These are phyloP conservation scores for Cephus pygmeus DNA, from an alignment of 2,888 invertebrate species.

Conservation along the genomic window DNA sequence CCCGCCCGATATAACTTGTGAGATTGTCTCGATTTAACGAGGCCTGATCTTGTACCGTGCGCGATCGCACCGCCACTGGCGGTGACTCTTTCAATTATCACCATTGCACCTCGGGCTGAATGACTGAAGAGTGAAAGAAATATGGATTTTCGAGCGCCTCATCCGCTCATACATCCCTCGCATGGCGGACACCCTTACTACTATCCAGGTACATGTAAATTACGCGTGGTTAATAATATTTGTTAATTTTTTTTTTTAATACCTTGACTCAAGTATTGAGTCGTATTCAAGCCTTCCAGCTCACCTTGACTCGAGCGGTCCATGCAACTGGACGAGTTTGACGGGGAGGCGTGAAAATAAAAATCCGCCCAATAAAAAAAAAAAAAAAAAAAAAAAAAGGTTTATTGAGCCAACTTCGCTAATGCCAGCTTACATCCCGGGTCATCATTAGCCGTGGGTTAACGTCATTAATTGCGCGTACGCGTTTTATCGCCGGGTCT, in stretches of 20 bases:
- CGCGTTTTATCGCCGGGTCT: background rate
- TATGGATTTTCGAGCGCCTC: slow-evolving; percentile 64
- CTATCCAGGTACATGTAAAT: slow-evolving; percentile 37
- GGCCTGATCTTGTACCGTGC: background rate
- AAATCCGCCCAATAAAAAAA: background rate
- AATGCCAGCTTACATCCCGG: background rate
- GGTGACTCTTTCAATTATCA: background rate
- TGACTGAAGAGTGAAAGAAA: slow-evolving; percentile 20
- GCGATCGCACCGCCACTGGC: background rate
- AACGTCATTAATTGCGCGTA: background rate
- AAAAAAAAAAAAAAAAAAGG: background rate
- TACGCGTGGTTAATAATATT: background rate
- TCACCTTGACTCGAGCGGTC: background rate
- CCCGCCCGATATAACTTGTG: background rate
- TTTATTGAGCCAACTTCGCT: background rate
- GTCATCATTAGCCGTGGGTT: background rate
- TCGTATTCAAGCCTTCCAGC: background rate
- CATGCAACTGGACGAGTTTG: background rate
- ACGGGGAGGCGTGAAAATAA: background rate
- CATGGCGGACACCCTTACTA: slow-evolving; percentile 61
- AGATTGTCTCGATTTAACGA: background rate
- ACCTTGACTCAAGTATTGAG: background rate
- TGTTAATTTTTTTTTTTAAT: background rate
- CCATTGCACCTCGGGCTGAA: slow-evolving; percentile 3
- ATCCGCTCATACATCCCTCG: slow-evolving; percentile 60